Evolutionary conservation across 2,797 vertebrate genomes (phyloP).

Genomic region (Pelodytes ibericus): DNA sequence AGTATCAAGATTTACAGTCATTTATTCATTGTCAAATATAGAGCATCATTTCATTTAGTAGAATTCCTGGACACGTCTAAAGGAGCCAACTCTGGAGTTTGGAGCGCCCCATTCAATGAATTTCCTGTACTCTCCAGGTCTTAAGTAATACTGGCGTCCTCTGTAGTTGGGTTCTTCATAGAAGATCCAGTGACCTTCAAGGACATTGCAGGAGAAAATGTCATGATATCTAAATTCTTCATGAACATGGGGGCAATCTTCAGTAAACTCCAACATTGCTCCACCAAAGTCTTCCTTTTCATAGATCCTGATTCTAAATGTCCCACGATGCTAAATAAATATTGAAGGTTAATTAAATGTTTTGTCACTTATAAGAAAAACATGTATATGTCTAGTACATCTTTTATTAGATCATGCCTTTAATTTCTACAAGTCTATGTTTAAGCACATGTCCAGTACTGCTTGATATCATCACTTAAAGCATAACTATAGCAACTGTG

Average conservation of each 20-base stretch:
- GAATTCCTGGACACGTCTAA: conserved; percentile 41
- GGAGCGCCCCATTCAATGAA: conserved; percentile 26
- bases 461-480: not conserved
- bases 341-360: not conserved
- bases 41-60: not conserved
- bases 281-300: conserved; percentile 47
- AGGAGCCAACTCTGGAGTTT: conserved; percentile 34
- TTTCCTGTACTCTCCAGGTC: conserved; percentile 28
- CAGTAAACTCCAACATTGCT: conserved; percentile 45
- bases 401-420: not conserved
- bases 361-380: not conserved
- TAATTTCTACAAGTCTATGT: not conserved
- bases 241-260: conserved; percentile 34
- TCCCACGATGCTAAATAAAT: conserved; percentile 39
- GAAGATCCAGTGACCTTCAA: conserved; percentile 47
- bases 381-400: not conserved
- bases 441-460: not conserved
- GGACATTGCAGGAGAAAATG: conserved; percentile 31
- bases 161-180: conserved; percentile 40
- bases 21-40: conserved; percentile 8
- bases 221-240: conserved; percentile 39
- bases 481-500: not conserved
- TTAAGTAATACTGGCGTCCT: conserved; percentile 42
- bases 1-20: not conserved
- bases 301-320: conserved; percentile 45